Evolutionary conservation across 2,888 invertebrate genomes (phyloP).

Genomic region (Myopa tessellatipennis): DNA sequence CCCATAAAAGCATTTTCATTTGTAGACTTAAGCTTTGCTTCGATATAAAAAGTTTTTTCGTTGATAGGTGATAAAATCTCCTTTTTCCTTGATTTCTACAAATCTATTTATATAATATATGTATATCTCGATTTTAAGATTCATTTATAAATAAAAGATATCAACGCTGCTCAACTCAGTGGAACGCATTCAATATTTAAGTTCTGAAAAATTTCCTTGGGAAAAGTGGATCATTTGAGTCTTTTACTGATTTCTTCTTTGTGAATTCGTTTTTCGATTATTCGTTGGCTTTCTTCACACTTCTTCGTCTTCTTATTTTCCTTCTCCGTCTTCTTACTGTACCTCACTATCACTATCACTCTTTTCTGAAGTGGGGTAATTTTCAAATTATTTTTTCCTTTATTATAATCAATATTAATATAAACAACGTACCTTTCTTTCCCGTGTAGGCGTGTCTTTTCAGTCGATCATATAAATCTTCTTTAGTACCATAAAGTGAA

Average conservation of each 20-base stretch:
- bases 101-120: neutral
- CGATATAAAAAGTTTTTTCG: neutral
- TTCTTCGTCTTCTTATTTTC: constrained; percentile 1
- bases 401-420: neutral
- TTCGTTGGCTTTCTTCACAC: neutral
- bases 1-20: constrained; percentile 8
- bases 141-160: constrained; percentile 24
- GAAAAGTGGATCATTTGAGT: too few species aligned
- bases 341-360: constrained; percentile 95
- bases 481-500: constrained; percentile 94
- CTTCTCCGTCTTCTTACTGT: constrained; percentile 72
- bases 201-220: too few species aligned
- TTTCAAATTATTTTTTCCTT: neutral
- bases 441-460: constrained; percentile 94
- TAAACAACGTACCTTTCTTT: constrained; percentile 83
- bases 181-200: too few species aligned
- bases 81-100: neutral
- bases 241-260: neutral
- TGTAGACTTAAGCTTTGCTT: constrained; percentile 16
- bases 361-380: constrained; percentile 77
- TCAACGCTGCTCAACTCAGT: neutral
- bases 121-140: neutral
- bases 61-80: neutral
- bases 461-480: constrained; percentile 93
- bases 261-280: neutral